Percentiles rank a stretch among this genome's conserved stretches.
These are phyloP conservation scores for Trissolcus basalis DNA, from an alignment of 1,140 invertebrate genomes.

Conservation along the genomic window DNA sequence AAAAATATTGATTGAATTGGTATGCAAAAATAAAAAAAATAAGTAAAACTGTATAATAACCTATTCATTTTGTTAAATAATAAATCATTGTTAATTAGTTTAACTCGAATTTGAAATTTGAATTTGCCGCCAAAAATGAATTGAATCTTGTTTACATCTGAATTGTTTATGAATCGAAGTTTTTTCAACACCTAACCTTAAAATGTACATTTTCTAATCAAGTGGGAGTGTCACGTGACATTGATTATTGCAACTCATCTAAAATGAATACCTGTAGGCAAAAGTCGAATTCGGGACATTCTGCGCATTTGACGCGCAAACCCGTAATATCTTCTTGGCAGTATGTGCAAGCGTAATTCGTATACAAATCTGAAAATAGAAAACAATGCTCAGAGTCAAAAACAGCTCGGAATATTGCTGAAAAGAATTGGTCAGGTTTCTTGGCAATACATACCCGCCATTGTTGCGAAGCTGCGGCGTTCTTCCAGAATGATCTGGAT, in stretches of 20 bases:
- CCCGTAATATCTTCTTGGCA: slow-evolving; percentile 93
- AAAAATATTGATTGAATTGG: no score
- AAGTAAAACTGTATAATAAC: no score
- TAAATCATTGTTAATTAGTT: no score
- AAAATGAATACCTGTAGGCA: slow-evolving; percentile 87
- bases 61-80: no score
- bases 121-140: no score
- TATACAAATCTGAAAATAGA: slow-evolving; percentile 80
- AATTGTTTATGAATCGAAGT: slow-evolving; percentile 4
- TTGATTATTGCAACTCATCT: slow-evolving; percentile 46
- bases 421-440: slow-evolving; percentile 2
- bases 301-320: slow-evolving; percentile 89
- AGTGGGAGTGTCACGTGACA: slow-evolving; percentile 45
- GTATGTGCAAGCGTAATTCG: slow-evolving; percentile 91
- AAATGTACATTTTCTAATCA: slow-evolving; percentile 10
- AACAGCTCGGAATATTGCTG: not conserved
- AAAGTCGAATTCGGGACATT: slow-evolving; percentile 91
- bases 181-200: slow-evolving; percentile 29
- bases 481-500: slow-evolving; percentile 71
- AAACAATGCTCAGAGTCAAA: slow-evolving; percentile 1
- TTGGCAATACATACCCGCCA: slow-evolving; percentile 71
- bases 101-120: no score
- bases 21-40: no score
- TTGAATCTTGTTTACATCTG: no score
- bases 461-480: slow-evolving; percentile 68